Evolutionary conservation across 2,113 vertebrate genomes (phyloP).

Genomic region (Butastur rufipennis): DNA sequence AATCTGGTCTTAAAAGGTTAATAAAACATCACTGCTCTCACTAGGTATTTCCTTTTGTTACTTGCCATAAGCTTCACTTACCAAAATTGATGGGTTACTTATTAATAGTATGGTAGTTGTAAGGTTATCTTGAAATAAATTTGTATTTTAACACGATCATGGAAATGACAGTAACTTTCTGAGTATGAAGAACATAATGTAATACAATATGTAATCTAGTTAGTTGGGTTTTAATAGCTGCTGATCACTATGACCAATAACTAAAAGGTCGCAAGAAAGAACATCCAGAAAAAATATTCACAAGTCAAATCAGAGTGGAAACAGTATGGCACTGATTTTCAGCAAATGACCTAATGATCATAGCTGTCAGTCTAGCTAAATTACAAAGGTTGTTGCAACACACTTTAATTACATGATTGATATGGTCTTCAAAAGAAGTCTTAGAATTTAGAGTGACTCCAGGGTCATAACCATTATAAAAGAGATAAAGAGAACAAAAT

Average conservation of each 20-base stretch:
- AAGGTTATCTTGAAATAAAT: not conserved
- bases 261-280: not conserved
- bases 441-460: conserved; percentile 5
- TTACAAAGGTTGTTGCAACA: not conserved
- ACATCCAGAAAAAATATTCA: not conserved
- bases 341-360: not conserved
- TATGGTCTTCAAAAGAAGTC: not conserved
- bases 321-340: not conserved
- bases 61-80: not conserved
- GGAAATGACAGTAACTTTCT: not conserved
- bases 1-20: not conserved
- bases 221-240: not conserved
- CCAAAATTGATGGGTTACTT: not conserved
- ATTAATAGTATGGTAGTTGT: not conserved
- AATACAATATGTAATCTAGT: not conserved
- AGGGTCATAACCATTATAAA: not conserved
- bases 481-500: not conserved
- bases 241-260: not conserved
- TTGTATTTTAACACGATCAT: not conserved
- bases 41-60: not conserved
- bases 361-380: not conserved
- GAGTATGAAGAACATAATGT: not conserved
- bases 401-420: not conserved
- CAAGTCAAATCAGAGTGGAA: not conserved
- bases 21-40: not conserved